Base-by-base conservation (phyloP, 1,140 invertebrate genomes). In the Meteorus sp. region DNA sequence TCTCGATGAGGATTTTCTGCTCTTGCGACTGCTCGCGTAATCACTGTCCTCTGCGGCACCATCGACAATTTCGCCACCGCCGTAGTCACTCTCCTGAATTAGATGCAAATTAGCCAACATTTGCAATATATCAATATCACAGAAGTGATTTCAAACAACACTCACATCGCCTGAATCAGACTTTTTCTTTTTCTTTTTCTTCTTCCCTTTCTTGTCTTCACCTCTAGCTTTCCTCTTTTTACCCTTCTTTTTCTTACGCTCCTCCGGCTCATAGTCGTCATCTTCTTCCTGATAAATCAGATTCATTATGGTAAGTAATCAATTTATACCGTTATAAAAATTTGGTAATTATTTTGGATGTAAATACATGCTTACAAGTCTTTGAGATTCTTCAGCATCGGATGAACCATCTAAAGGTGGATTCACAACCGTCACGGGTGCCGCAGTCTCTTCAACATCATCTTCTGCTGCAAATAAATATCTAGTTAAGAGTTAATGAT, bases 131-230 rank as follows among this genome's bases (percentile, higher is more conserved):
- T n/a, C n/a, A n/a, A n/a, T n/a, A n/a, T n/a, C n/a, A n/a, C n/a
- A n/a, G n/a, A n/a, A n/a, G n/a, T n/a, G n/a, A n/a, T n/a, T n/a
- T n/a, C n/a, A n/a, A 45, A 43, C 22, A 15, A 56, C 68, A 76
- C 79, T 84, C 81, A 90, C 89, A 76, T 93, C 91, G 66, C 88
- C 92, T 79, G 91, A 94, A 65, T 95, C 93, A 79, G 90, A 90
- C 81, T 92, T 92, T 81, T 91, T 91, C 83, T 93, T 93, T 82
- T 94, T 94, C 83, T 95, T 95, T 74, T 92, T 90, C 75, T 93
- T 93, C 77, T 93, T 93, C 25, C 91, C 91, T 69, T 93, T 94
- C 69, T 93, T 92, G 56, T 92, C 89, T 70, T 93, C 92, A 63
- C 91, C 88, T 65, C 88, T 84, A 17, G 89, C 90, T 83, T 94